phyloP scores from a whole-genome alignment of 1,140 invertebrate species.

The Armadillidium nasatum region DNA sequence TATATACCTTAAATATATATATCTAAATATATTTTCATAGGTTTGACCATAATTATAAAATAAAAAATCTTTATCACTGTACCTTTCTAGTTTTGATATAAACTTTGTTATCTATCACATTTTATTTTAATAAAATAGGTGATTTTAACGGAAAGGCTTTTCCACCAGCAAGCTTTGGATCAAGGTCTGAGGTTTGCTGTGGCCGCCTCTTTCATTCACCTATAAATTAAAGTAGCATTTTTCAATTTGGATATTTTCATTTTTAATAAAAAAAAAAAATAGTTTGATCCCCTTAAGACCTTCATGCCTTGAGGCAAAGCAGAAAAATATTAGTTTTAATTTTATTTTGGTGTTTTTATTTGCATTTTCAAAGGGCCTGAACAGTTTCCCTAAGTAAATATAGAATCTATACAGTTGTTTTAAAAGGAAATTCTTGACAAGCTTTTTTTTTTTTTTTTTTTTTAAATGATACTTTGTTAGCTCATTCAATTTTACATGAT shows the following conservation, averaged over 20 bases:
- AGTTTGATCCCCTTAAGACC: too few species aligned
- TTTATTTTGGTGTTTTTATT: too few species aligned
- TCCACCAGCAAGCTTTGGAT: background rate
- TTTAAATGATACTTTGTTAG: too few species aligned
- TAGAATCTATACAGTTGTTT: too few species aligned
- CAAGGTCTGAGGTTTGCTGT: background rate
- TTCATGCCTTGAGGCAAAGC: too few species aligned
- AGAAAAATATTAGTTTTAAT: too few species aligned
- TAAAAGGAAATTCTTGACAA: too few species aligned
- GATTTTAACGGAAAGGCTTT: background rate
- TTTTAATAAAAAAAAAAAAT: background rate
- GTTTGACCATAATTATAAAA: background rate
- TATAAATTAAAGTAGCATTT: background rate
- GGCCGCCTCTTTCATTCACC: constrained; percentile 2
- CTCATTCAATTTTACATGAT: too few species aligned
- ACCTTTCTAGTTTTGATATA: background rate
- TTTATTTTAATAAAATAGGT: constrained; percentile 3
- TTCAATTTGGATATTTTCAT: background rate
- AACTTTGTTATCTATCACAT: background rate
- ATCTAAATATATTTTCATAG: background rate
- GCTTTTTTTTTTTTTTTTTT: too few species aligned
- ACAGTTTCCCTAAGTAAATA: too few species aligned
- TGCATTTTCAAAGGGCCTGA: too few species aligned
- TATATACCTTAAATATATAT: too few species aligned
- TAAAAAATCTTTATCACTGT: background rate